phyloP scores from a whole-genome alignment of 2,113 vertebrate genomes.

The Oreochromis tanganicae region DNA sequence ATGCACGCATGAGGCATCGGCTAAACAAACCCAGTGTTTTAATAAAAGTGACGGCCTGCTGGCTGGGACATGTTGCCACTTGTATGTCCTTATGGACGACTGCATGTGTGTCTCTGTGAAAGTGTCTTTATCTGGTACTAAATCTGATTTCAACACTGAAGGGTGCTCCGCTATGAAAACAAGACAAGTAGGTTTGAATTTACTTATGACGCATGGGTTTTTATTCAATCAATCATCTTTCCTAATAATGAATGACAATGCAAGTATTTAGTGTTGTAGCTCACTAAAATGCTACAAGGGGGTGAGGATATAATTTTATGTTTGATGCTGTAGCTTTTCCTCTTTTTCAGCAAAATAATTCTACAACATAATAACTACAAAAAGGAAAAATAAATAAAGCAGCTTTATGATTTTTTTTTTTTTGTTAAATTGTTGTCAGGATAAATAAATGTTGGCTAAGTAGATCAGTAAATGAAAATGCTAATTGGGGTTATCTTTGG shows the following conservation, averaged over 20 bases:
- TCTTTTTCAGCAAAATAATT: background rate
- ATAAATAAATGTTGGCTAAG: background rate
- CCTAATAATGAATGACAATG: background rate
- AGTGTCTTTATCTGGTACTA: background rate
- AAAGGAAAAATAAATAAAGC: background rate
- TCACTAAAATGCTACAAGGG: background rate
- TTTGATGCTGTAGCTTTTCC: background rate
- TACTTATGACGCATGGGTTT: background rate
- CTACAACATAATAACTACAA: background rate
- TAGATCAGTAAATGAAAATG: conserved; percentile 18
- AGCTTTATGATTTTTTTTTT: background rate
- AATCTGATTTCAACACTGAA: background rate
- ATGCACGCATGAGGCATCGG: background rate
- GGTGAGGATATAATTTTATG: background rate
- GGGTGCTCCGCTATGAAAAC: background rate
- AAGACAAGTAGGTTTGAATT: background rate
- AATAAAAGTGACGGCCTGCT: conserved; percentile 6
- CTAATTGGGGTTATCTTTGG: conserved; percentile 35
- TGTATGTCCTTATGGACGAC: background rate
- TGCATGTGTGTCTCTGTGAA: background rate
- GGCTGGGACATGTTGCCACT: background rate
- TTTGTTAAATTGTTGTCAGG: background rate
- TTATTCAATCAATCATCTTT: background rate
- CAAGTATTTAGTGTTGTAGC: background rate
- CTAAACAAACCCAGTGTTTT: background rate